phyloP scores from a whole-genome alignment of 2,797 vertebrate species.

The Gymnothorax javanicus region DNA sequence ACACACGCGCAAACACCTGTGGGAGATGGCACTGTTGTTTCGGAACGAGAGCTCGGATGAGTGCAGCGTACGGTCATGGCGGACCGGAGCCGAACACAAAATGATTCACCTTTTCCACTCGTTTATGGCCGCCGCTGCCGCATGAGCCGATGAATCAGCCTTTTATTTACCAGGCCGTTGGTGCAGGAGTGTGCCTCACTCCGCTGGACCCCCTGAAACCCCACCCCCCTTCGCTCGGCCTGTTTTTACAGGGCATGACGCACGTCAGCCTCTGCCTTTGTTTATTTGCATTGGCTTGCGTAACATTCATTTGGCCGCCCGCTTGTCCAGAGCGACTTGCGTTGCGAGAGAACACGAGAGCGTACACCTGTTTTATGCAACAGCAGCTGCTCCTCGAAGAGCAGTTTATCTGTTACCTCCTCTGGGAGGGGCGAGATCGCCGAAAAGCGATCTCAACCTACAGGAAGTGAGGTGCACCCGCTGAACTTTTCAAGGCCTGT shows the following conservation, averaged over 20 bases:
- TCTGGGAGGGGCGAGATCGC: no score
- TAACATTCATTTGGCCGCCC: background rate
- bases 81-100: slow-evolving; percentile 39
- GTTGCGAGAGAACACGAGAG: background rate
- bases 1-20: background rate
- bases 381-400: background rate
- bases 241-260: slow-evolving; percentile 38
- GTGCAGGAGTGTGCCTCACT: slow-evolving; percentile 52
- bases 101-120: slow-evolving; percentile 70
- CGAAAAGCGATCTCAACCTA: no score
- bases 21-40: slow-evolving; percentile 57
- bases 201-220: slow-evolving; percentile 39
- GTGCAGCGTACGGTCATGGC: slow-evolving; percentile 19
- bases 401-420: no score
- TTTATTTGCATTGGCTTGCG: slow-evolving; percentile 34
- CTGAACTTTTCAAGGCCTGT: no score
- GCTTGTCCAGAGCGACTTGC: background rate
- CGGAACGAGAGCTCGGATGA: slow-evolving; percentile 61
- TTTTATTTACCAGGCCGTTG: slow-evolving; percentile 66
- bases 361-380: background rate
- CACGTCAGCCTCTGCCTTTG: slow-evolving; percentile 43
- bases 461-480: no score
- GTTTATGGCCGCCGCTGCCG: slow-evolving; percentile 55
- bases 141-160: slow-evolving; percentile 63
- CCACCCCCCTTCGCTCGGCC: slow-evolving; percentile 34